A percentile compares a stretch with the other conserved stretches of the same genome.
phyloP scores from a whole-genome alignment of 23 tunicate species.

The Clavelina lepadiformis region DNA sequence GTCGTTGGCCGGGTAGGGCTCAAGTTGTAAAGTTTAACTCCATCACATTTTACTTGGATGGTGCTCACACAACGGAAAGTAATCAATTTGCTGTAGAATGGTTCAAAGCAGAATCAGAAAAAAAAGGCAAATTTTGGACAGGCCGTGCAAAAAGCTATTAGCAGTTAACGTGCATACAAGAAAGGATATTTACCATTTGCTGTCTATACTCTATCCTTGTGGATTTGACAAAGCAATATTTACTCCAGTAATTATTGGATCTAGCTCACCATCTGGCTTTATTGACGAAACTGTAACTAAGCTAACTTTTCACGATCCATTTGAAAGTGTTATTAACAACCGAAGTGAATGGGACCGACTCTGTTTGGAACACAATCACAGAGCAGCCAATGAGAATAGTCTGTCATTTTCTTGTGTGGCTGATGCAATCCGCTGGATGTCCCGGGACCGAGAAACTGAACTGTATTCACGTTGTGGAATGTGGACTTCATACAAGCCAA shows the following conservation, averaged over 20 bases:
- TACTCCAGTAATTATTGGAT: constrained; percentile 48
- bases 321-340: constrained; percentile 14
- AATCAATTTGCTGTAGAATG: constrained; percentile 53
- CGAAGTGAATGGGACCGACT: constrained; percentile 29
- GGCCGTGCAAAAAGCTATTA: constrained; percentile 30
- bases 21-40: constrained; percentile 52
- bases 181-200: constrained; percentile 23
- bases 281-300: constrained; percentile 47
- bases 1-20: constrained; percentile 72
- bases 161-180: constrained; percentile 50
- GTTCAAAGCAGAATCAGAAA: constrained; percentile 43
- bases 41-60: constrained; percentile 74
- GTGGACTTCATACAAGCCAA: no score
- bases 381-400: not conserved
- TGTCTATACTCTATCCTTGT: constrained; percentile 31
- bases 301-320: constrained; percentile 11
- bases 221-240: constrained; percentile 40
- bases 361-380: not conserved
- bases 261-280: constrained; percentile 1
- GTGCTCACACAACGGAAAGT: constrained; percentile 81
- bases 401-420: constrained; percentile 52
- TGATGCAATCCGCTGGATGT: constrained; percentile 51
- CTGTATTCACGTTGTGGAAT: no score
- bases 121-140: constrained; percentile 21
- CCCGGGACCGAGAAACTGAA: constrained; percentile 34